A percentile compares a stretch with the other conserved stretches of the same genome.
Evolutionary conservation across 2,113 vertebrate genomes (phyloP).

Genomic region (Pedionomus torquatus): DNA sequence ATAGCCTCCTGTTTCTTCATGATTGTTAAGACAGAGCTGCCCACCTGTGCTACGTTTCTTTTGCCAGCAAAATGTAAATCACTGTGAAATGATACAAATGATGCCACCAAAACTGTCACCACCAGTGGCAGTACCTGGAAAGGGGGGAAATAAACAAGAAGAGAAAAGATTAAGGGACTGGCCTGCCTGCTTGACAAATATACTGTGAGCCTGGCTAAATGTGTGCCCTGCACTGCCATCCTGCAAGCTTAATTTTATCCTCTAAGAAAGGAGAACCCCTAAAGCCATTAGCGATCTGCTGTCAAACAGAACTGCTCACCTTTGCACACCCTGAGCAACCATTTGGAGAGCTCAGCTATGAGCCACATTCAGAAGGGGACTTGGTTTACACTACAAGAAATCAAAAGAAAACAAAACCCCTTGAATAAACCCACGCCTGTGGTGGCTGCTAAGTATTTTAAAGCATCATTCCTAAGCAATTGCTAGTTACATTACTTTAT

Average conservation of each 20-base stretch:
- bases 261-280: not conserved
- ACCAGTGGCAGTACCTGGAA: not conserved
- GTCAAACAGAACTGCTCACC: not conserved
- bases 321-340: not conserved
- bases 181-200: not conserved
- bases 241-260: not conserved
- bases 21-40: not conserved
- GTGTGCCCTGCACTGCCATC: not conserved
- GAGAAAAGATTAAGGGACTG: not conserved
- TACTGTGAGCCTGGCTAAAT: not conserved
- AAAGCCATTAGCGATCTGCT: not conserved
- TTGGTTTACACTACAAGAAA: not conserved
- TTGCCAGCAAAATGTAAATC: not conserved
- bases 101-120: not conserved
- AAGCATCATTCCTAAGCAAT: constrained; percentile 9
- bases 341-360: not conserved
- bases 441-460: constrained; percentile 21
- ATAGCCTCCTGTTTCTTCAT: not conserved
- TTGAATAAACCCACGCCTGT: not conserved
- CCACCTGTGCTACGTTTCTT: not conserved
- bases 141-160: rapidly evolving
- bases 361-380: not conserved
- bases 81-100: not conserved
- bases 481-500: constrained; percentile 55
- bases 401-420: not conserved